Evolutionary conservation across 37 sponge, comb jelly and placozoan species (phyloP), one percentile per base, ranked within the genome.

Genomic region (Ephydatia muelleri): DNA sequence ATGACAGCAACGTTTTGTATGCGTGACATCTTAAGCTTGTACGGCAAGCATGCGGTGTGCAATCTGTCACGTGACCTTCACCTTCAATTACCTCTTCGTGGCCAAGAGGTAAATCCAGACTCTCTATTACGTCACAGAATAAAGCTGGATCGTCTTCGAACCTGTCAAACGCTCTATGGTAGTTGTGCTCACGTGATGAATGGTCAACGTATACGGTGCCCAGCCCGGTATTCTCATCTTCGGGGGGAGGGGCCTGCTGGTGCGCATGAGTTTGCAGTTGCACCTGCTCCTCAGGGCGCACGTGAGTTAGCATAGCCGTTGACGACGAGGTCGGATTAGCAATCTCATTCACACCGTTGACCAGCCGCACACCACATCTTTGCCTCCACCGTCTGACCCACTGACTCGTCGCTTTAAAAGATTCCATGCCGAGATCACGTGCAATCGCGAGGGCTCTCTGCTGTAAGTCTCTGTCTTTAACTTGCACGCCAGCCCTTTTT

Each of bases 321-420:
- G 37, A 26, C 33, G 31, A 3, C 0, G 30, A 34, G 33, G 19
- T 14, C 30, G 28, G 34, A 3, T 12, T 64, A 29, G 33, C 30
- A 3, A 16, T 74, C 26, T 83, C 83, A 2, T 22, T 28, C 25
- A 19, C 49, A 4, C 36, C 35, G 27, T 14, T 28, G 6, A 43
- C 47, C 47, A 43, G 47, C 8, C 8, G 73, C 27, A 81, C 27
- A 38, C 75, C 37, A 81, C 88, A 82, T 21, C 76, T 49, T n/a
- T 30, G 31, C 74, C 88, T 94, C 92, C 91, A 94, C 30, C 92
- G 35, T 43, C 72, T 85, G 34, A 94, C 75, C 94, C 94, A 94
- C 70, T 77, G 69, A 12, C 47, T n/a, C 1, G 91, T 79, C 0
- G 88, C 94, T 76, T 91, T 90, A 76, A 94, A 94, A 30, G 72